phyloP scores from a whole-genome alignment of 2,888 invertebrate species.

The Ametastegia equiseti region DNA sequence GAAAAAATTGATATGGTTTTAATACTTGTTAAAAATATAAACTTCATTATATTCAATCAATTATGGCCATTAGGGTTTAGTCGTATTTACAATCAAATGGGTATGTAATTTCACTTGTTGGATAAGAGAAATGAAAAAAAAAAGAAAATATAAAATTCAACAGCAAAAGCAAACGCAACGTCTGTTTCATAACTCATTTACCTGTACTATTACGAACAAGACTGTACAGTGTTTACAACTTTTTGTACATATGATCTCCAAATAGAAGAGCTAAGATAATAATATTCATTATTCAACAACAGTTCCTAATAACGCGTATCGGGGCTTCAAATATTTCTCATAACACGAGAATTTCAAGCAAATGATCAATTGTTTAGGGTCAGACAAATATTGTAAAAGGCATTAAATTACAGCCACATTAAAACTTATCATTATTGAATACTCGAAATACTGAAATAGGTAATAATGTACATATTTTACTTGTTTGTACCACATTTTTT shows the following conservation, averaged over 20 bases:
- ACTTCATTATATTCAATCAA: slow-evolving; percentile 67
- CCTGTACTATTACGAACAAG: slow-evolving; percentile 22
- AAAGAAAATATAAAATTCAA: background rate
- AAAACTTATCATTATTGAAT: background rate
- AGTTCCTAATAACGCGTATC: slow-evolving; percentile 50
- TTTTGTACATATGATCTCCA: slow-evolving; percentile 63
- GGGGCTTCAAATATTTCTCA: slow-evolving; percentile 56
- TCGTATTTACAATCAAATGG: slow-evolving; percentile 55
- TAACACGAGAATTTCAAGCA: slow-evolving; percentile 58
- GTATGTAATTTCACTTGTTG: slow-evolving; percentile 6
- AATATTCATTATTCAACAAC: slow-evolving; percentile 66
- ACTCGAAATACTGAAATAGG: slow-evolving; percentile 38
- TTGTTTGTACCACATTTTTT: slow-evolving; percentile 13
- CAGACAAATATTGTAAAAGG: background rate
- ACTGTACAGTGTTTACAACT: slow-evolving; percentile 42
- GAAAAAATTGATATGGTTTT: slow-evolving; percentile 68
- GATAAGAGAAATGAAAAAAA: background rate
- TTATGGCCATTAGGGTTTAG: slow-evolving; percentile 59
- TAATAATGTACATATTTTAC: slow-evolving; percentile 25
- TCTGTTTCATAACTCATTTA: background rate
- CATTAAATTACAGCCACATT: background rate
- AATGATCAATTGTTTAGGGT: slow-evolving; percentile 55
- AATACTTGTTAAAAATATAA: slow-evolving; percentile 73
- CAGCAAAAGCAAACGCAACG: background rate
- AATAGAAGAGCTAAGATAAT: slow-evolving; percentile 61